Conservation (phyloP, 2,797 vertebrate genomes). For the Cossypha caffra region DNA sequence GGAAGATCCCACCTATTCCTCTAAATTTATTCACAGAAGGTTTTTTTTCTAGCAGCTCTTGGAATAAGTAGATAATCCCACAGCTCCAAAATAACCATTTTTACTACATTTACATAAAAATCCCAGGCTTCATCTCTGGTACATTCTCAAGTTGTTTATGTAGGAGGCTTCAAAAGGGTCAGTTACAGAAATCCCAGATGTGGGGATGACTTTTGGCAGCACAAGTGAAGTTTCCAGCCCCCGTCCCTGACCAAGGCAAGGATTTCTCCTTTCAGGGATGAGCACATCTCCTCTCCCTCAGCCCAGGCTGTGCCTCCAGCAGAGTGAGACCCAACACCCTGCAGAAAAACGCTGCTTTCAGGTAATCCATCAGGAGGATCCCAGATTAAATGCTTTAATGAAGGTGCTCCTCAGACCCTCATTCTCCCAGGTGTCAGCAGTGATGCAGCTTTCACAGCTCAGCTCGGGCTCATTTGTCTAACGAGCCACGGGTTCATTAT, state of each 20-base stretch:
- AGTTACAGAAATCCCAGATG: rapidly evolving
- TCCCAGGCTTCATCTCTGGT: not conserved
- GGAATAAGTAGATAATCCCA: not conserved
- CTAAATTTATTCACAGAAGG: not conserved
- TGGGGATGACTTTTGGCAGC: not conserved
- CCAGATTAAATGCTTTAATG: not conserved
- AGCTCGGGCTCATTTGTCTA: conserved; percentile 39
- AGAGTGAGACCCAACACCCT: not conserved
- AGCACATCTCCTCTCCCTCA: not conserved
- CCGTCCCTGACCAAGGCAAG: not conserved
- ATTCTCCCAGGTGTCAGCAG: not conserved
- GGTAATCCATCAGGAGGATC: not conserved
- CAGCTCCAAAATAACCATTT: not conserved
- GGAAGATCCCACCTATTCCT: not conserved
- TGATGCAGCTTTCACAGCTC: not conserved
- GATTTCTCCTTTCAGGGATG: not conserved
- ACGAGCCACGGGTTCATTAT: conserved; percentile 34
- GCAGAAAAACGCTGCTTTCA: not conserved
- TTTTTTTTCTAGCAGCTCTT: not conserved
- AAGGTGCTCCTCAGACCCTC: not conserved
- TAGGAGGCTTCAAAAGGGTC: not conserved
- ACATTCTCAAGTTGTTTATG: not conserved
- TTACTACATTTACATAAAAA: not conserved
- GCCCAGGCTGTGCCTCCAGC: not conserved
- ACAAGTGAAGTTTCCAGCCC: not conserved